These are phyloP conservation scores for Germaria angustata DNA, from an alignment of 2,888 invertebrate genomes.

Conservation along the genomic window DNA sequence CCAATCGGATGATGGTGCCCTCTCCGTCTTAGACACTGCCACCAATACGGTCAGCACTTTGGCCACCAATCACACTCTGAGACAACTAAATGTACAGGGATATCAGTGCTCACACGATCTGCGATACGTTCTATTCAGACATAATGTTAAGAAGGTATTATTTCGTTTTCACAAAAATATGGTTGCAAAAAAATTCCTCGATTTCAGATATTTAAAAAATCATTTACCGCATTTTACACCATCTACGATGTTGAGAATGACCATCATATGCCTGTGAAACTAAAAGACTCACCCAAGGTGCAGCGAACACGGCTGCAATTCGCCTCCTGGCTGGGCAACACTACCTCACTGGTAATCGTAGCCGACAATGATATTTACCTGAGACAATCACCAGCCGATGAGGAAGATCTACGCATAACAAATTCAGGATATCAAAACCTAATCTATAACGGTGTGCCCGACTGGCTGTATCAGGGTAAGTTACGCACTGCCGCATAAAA, in stretches of 20 bases:
- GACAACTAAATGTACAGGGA: constrained; percentile 92
- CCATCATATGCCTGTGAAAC: constrained; percentile 91
- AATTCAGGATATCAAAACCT: constrained; percentile 88
- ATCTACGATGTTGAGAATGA: constrained; percentile 95
- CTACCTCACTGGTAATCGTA: constrained; percentile 88
- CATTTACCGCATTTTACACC: constrained; percentile 93
- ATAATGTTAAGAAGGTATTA: constrained; percentile 91
- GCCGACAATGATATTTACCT: constrained; percentile 95
- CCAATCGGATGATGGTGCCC: constrained; percentile 91
- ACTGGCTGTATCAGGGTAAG: constrained; percentile 97
- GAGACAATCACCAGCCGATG: constrained; percentile 85
- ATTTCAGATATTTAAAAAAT: constrained; percentile 89
- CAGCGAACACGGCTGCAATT: constrained; percentile 89
- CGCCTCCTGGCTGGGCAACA: constrained; percentile 90
- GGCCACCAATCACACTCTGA: constrained; percentile 92
- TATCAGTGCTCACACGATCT: constrained; percentile 93
- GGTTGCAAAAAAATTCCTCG: neutral
- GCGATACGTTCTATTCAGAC: constrained; percentile 92
- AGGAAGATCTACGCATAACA: constrained; percentile 86
- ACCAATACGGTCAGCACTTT: constrained; percentile 89
- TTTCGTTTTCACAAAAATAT: neutral
- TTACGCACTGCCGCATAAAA: no score
- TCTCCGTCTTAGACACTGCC: constrained; percentile 88
- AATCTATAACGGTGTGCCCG: constrained; percentile 95
- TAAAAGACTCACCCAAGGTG: constrained; percentile 86